Evolutionary conservation across 1,140 invertebrate genomes (phyloP).

Genomic region (Bathynomus jamesi): DNA sequence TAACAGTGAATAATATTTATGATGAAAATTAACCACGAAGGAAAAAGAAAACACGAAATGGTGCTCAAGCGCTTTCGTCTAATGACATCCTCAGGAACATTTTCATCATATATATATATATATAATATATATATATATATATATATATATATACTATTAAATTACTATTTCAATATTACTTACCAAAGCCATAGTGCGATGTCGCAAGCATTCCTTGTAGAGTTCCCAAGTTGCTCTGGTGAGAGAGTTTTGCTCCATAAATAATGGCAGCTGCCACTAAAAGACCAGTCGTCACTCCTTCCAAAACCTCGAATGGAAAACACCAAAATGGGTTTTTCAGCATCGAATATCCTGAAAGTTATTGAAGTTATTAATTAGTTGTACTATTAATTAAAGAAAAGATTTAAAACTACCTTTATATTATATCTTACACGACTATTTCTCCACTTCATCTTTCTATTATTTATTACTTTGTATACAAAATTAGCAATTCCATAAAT

Average conservation of each 20-base stretch:
- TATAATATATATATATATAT: not conserved
- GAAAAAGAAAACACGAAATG: no score
- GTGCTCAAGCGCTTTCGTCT: no score
- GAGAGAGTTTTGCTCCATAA: constrained; percentile 42
- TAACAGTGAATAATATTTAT: no score
- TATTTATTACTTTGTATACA: no score
- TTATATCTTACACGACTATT: no score
- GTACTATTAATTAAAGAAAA: no score
- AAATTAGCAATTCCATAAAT: no score
- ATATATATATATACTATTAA: not conserved
- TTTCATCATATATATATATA: not conserved
- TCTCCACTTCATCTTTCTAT: no score
- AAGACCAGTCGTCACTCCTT: constrained; percentile 45
- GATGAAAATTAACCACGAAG: no score
- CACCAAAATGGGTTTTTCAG: constrained; percentile 43
- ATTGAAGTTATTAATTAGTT: no score
- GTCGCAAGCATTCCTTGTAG: constrained; percentile 44
- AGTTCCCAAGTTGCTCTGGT: constrained; percentile 43
- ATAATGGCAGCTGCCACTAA: constrained; percentile 44
- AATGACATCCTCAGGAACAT: not conserved
- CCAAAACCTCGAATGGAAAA: constrained; percentile 43
- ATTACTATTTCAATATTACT: not conserved
- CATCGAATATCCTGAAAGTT: constrained; percentile 40
- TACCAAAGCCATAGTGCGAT: constrained; percentile 42
- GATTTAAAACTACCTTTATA: no score